Conservation (phyloP, 2,888 invertebrate genomes). For the Stenodema calcarata region DNA sequence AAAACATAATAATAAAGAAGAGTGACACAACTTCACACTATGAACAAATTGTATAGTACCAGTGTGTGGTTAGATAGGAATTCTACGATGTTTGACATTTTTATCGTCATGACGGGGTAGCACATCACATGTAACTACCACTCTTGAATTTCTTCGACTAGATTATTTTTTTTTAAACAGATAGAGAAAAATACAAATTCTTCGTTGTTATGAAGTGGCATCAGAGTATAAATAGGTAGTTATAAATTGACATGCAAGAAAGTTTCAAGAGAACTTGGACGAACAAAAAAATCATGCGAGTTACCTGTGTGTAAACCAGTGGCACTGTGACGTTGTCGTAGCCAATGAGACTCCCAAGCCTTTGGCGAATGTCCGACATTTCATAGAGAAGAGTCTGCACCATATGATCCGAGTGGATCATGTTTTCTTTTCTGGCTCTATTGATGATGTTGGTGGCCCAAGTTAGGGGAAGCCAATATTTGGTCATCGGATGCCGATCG, state of each 20-base stretch:
- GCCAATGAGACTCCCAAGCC: slow-evolving; percentile 84
- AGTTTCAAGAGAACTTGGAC: neutral
- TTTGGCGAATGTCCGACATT: slow-evolving; percentile 84
- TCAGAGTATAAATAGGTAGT: neutral
- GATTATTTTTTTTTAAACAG: neutral
- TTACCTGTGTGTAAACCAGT: slow-evolving; percentile 89
- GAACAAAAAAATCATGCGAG: slow-evolving; percentile 52
- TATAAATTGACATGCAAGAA: neutral
- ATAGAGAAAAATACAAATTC: neutral
- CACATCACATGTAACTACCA: too few relatives aligned
- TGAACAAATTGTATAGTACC: too few relatives aligned
- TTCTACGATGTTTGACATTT: too few relatives aligned
- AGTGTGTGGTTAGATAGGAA: too few relatives aligned
- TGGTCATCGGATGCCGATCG: slow-evolving; percentile 86
- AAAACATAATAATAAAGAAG: neutral
- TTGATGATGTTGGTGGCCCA: slow-evolving; percentile 94
- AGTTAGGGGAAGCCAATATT: slow-evolving; percentile 92
- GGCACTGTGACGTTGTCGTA: slow-evolving; percentile 93
- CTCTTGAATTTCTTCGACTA: too few relatives aligned
- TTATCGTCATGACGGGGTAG: too few relatives aligned
- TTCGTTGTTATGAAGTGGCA: neutral
- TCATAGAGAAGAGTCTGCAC: slow-evolving; percentile 89
- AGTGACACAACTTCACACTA: neutral
- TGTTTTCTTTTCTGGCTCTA: slow-evolving; percentile 81
- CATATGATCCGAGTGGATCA: slow-evolving; percentile 88